A percentile compares a stretch with the other conserved stretches of the same genome.
These are phyloP conservation scores for Drosophila ironensis DNA, from an alignment of 1,140 invertebrate genomes.

Conservation along the genomic window DNA sequence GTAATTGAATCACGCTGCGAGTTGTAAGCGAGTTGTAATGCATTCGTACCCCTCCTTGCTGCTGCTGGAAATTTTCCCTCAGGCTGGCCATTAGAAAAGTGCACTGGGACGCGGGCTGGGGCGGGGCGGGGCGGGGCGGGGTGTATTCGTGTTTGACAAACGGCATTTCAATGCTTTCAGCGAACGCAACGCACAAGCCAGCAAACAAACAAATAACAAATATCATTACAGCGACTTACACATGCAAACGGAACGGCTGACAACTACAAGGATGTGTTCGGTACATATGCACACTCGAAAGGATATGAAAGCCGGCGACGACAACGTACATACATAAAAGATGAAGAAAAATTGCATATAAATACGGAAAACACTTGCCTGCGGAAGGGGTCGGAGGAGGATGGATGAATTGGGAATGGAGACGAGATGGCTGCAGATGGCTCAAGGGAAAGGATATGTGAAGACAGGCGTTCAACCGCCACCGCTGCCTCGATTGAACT, in stretches of 20 bases:
- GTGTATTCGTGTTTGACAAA: conserved; percentile 54
- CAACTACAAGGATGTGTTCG: conserved; percentile 42
- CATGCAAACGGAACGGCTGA: conserved; percentile 69
- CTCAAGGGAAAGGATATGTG: conserved; percentile 45
- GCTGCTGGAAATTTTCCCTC: conserved; percentile 5
- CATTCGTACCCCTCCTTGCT: conserved; percentile 1
- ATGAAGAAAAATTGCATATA: conserved; percentile 80
- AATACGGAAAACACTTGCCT: conserved; percentile 51
- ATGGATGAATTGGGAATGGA: not conserved
- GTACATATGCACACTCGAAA: conserved; percentile 61
- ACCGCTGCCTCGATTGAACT: conserved; percentile 58
- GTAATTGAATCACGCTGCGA: conserved; percentile 76
- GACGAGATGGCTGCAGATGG: conserved; percentile 51
- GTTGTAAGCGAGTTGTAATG: conserved; percentile 73
- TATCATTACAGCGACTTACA: conserved; percentile 77
- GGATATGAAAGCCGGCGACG: conserved; percentile 73
- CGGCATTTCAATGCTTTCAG: conserved; percentile 75
- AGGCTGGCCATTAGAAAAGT: conserved; percentile 68
- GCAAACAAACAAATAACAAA: conserved; percentile 60
- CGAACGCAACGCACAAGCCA: conserved; percentile 59
- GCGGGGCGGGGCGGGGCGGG: not conserved
- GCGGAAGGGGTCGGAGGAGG: not conserved
- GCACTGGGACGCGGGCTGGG: conserved; percentile 21
- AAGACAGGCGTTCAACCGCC: conserved; percentile 13
- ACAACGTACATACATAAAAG: conserved; percentile 75